Evolutionary conservation across 2,113 vertebrate species (phyloP), one percentile per base, ranked within the genome.

Genomic region (Ceratotherium simum): DNA sequence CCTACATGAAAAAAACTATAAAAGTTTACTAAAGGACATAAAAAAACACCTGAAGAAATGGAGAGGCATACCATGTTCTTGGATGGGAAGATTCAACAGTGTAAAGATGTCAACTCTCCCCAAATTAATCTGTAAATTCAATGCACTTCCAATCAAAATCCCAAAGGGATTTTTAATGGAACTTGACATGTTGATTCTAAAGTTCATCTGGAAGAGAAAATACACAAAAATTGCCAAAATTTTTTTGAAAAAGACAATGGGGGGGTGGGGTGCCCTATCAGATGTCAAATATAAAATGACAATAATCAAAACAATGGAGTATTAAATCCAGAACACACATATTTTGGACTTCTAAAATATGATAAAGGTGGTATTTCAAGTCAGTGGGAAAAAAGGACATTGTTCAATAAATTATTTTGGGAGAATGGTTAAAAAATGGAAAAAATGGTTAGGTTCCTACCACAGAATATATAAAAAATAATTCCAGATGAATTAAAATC

Each of bases 101-200:
- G 97, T 96, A 98, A 97, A 97, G 98, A 97, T 95, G 97, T 97
- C 95, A 98, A 95, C 97, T 97, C 93, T 98, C 93, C 98, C 98
- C 97, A 97, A 97, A 98, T 97, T 96, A 96, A 98, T 98, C 97
- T 98, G 96, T 98, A 98, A 98, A 98, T 98, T 98, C 97, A 97
- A 97, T 98, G 98, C 96, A 98, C 97, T 98, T 98, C 98, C 95
- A 98, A 98, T 97, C 97, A 98, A 98, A 98, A 97, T 98, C 97
- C 96, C 97, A 97, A 93, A 98, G 97, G 97, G 97, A 98, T 98
- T 98, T 97, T 98, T 97, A 98, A 98, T 98, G 96, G 96, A 98
- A 98, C 97, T 94, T 97, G 97, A 98, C 96, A 97, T 96, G 97
- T 97, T 98, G 96, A 96, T 93, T 97, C 83, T 97, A 98, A 98